Conservation (phyloP, 2,113 vertebrate genomes). For the Lipophrys pholis region DNA sequence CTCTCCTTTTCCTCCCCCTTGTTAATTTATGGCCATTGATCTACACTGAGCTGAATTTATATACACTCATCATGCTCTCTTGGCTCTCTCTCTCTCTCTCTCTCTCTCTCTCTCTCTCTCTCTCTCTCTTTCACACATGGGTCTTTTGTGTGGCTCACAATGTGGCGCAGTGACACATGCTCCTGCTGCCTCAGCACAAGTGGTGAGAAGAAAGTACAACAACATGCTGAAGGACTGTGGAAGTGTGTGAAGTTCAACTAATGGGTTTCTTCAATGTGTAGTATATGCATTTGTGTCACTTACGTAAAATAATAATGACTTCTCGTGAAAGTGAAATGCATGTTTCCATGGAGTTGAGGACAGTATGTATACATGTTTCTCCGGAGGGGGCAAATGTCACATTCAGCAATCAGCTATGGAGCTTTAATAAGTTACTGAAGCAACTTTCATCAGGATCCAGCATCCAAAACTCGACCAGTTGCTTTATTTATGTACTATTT, state of each 20-base stretch:
- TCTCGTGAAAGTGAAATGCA: constrained; percentile 10
- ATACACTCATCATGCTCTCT: constrained; percentile 73
- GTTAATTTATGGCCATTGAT: constrained; percentile 81
- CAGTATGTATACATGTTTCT: neutral
- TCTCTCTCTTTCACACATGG: constrained; percentile 27
- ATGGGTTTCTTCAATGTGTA: constrained; percentile 32
- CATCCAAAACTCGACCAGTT: neutral
- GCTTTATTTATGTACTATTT: constrained; percentile 7
- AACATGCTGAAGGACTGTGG: constrained; percentile 62
- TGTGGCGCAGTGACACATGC: constrained; percentile 63
- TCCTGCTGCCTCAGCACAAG: constrained; percentile 75
- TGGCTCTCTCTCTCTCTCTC: neutral
- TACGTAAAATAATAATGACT: constrained; percentile 17
- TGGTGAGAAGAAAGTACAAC: constrained; percentile 58
- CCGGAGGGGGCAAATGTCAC: neutral
- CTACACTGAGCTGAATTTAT: constrained; percentile 75
- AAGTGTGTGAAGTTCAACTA: constrained; percentile 40
- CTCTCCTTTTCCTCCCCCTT: constrained; percentile 68
- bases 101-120: constrained; percentile 9
- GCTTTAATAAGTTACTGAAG: neutral
- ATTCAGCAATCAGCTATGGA: neutral
- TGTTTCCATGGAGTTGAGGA: neutral
- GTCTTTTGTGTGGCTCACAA: constrained; percentile 65
- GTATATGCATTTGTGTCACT: constrained; percentile 11
- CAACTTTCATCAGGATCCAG: neutral